Base-by-base conservation (phyloP, 2,113 vertebrate species). In the Tinamus guttatus region DNA sequence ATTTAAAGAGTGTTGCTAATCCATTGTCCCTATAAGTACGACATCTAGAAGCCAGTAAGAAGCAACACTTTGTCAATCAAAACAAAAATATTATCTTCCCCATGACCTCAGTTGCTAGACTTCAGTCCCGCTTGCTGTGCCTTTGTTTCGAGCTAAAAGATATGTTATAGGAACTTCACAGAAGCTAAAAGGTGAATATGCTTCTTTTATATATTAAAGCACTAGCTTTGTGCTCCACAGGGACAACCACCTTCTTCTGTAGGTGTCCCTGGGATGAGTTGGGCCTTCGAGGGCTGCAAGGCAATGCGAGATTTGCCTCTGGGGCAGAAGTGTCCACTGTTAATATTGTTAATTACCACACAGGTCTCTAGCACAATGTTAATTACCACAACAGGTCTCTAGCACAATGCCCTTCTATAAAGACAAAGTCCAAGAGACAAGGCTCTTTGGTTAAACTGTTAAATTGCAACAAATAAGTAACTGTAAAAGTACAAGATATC, bases 1-100 rank as follows among this genome's bases (percentile, higher is more conserved):
- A 83, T 73, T 47, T 90, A 21, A 85, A 93, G 69, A 93, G 93
- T 1, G 0, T 36, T 89, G 64, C n/a, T 91, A 93, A 96, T 95
- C 79, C 82, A 93, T 93, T 89, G 88, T 69, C 47, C 3, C 49
- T 49, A 0, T 22, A 78, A 85, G 52, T 34, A 45, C 22, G 74
- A 58, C 81, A 73, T 84, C 41, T 60, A 73, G 87, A 95, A 81
- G 75, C 36, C 65, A 75, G 27, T 40, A 82, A 81, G 74, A 71
- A 89, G 36, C 74, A 52, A 25, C 21, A 43, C 54, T 89, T 88
- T 82, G 59, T 51, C 90, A 87, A 43, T 0, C 7, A 3, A 77
- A 95, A 77, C 45, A 89, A 70, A 95, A 75, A 62, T 2, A 13
- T 25, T 3, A 6, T 9, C 87, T 78, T 52, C 27, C 24, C 51